phyloP scores from a whole-genome alignment of 2,888 invertebrate genomes.

The Volucella inanis region DNA sequence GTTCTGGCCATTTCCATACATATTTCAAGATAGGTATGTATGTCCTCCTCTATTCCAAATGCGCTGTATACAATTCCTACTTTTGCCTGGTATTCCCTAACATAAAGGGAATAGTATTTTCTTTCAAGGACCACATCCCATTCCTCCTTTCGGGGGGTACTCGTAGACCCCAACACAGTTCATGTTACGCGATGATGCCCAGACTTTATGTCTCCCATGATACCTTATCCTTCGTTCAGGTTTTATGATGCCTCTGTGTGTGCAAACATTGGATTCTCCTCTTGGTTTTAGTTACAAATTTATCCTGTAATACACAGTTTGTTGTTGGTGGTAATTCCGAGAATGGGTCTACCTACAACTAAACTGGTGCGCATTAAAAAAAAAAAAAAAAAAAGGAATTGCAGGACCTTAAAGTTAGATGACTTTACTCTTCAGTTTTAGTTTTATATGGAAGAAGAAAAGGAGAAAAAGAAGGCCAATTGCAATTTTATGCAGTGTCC shows the following conservation, averaged over 20 bases:
- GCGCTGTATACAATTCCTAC: conserved; percentile 11
- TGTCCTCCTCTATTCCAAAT: not conserved
- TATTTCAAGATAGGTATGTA: conserved; percentile 31
- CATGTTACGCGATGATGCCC: conserved; percentile 59
- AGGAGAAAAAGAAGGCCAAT: conserved; percentile 1
- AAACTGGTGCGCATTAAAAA: not conserved
- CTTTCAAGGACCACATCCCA: conserved; percentile 28
- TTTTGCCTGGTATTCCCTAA: not conserved
- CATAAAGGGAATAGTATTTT: conserved; percentile 1
- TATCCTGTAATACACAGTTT: conserved; percentile 5
- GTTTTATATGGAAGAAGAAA: too few relatives aligned
- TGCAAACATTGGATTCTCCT: not conserved
- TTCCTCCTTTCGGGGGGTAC: too few relatives aligned
- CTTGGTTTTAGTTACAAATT: not conserved
- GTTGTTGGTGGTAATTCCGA: conserved; percentile 18
- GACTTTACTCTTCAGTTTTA: not conserved
- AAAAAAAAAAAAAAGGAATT: not conserved
- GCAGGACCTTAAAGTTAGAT: conserved; percentile 20
- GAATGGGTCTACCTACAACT: conserved; percentile 6
- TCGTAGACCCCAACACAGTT: not conserved
- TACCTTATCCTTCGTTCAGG: conserved; percentile 42
- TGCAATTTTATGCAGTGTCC: conserved; percentile 5
- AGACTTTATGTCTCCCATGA: conserved; percentile 66
- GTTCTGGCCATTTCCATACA: conserved; percentile 39
- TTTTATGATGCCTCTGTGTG: conserved; percentile 35